These are phyloP conservation scores for Merops nubicus DNA, from an alignment of 2,113 vertebrate genomes.

Conservation along the genomic window DNA sequence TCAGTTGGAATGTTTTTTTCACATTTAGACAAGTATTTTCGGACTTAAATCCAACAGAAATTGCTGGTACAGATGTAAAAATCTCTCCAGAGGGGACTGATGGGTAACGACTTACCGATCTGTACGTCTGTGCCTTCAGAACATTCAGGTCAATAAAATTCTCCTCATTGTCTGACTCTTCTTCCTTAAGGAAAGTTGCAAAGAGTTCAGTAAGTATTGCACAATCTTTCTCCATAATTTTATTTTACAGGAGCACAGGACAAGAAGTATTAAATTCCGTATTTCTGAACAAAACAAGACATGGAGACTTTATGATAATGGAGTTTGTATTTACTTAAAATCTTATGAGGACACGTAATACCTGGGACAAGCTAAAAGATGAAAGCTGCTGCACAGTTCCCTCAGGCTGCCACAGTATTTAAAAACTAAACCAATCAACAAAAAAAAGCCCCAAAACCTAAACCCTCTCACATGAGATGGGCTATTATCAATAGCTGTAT, in stretches of 20 bases:
- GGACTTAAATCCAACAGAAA: neutral
- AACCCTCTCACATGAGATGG: neutral
- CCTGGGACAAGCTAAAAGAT: neutral
- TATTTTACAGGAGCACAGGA: neutral
- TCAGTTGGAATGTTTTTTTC: neutral
- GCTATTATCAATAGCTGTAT: neutral
- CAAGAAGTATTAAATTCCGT: neutral
- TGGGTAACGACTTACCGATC: slow-evolving; percentile 72
- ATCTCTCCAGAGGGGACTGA: neutral
- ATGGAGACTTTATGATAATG: neutral
- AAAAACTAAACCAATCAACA: neutral
- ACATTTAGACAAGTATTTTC: neutral
- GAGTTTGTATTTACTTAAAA: neutral
- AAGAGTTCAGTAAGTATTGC: slow-evolving; percentile 33
- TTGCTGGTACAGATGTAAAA: neutral
- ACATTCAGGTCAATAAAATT: slow-evolving; percentile 89
- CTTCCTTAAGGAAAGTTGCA: slow-evolving; percentile 80
- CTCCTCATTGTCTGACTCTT: slow-evolving; percentile 90
- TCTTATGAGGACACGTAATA: neutral
- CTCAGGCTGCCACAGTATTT: neutral
- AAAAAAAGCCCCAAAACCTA: neutral
- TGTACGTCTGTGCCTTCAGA: slow-evolving; percentile 85
- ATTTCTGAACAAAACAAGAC: neutral
- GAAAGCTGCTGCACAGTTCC: neutral
- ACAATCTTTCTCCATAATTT: neutral